These are phyloP conservation scores for Lethrus apterus DNA, from an alignment of 1,140 invertebrate genomes.

Conservation along the genomic window DNA sequence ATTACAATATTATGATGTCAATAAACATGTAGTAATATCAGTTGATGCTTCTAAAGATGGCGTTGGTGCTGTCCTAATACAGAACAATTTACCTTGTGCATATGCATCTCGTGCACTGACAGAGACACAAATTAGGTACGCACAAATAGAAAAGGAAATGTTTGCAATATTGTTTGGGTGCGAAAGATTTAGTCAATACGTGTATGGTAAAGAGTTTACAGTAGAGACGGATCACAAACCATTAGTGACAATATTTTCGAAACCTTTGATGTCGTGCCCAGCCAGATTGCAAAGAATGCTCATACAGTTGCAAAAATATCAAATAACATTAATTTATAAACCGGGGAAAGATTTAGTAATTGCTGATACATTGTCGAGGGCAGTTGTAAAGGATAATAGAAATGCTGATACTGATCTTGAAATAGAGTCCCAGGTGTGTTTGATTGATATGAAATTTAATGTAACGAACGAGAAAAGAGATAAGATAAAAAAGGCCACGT, in stretches of 20 bases:
- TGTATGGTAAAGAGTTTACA: constrained; percentile 20
- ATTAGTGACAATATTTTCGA: constrained; percentile 25
- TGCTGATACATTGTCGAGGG: constrained; percentile 35
- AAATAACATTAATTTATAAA: constrained; percentile 22
- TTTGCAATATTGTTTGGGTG: constrained; percentile 21
- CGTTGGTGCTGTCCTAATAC: constrained; percentile 33
- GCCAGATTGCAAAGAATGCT: constrained; percentile 21
- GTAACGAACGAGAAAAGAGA: too few relatives aligned
- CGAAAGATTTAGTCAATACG: constrained; percentile 22
- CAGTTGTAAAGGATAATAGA: constrained; percentile 9
- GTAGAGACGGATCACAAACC: constrained; percentile 27
- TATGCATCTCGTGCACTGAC: constrained; percentile 36
- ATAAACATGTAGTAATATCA: constrained; percentile 28
- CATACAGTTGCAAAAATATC: constrained; percentile 22
- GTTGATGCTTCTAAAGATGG: constrained; percentile 35
- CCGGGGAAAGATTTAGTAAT: constrained; percentile 27
- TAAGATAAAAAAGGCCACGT: too few relatives aligned
- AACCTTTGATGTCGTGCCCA: constrained; percentile 18
- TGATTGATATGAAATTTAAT: too few relatives aligned
- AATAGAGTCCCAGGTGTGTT: constrained; percentile 18
- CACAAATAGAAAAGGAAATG: constrained; percentile 20
- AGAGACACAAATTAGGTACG: constrained; percentile 33
- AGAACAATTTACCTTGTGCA: constrained; percentile 32
- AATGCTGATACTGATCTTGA: constrained; percentile 15
- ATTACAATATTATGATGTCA: constrained; percentile 30